These are phyloP conservation scores for Atherinosoma microstoma DNA, from an alignment of 2,797 vertebrate genomes.

Conservation along the genomic window DNA sequence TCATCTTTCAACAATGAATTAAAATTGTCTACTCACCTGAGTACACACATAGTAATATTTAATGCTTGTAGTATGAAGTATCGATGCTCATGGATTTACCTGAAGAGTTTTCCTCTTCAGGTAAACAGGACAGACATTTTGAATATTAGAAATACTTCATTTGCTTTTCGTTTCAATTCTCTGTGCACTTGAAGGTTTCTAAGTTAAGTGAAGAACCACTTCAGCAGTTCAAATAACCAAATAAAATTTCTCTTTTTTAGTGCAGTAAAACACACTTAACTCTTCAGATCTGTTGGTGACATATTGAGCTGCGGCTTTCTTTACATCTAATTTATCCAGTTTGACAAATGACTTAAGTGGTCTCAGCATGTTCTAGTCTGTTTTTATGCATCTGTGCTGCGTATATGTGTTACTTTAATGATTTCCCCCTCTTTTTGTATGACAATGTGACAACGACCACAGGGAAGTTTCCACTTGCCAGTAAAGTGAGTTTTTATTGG, in stretches of 20 bases:
- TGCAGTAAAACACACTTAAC: slow-evolving; percentile 12
- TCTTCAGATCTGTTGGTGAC: slow-evolving; percentile 46
- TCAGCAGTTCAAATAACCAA: slow-evolving; percentile 32
- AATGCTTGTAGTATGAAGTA: background rate
- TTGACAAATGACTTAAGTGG: slow-evolving; percentile 73
- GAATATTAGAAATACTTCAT: background rate
- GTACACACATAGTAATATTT: background rate
- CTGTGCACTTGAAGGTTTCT: background rate
- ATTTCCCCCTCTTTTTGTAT: slow-evolving; percentile 72
- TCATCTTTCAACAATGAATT: background rate
- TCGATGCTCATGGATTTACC: background rate
- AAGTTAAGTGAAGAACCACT: slow-evolving; percentile 16
- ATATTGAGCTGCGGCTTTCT: slow-evolving; percentile 56
- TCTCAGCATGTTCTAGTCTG: slow-evolving; percentile 52
- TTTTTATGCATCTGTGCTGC: slow-evolving; percentile 62
- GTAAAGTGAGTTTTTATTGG: slow-evolving; percentile 76
- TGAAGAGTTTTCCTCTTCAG: background rate
- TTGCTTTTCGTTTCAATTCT: slow-evolving; percentile 1
- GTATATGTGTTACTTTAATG: slow-evolving; percentile 73
- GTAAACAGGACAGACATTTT: background rate
- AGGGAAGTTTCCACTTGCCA: slow-evolving; percentile 82
- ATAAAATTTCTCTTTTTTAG: slow-evolving; percentile 16
- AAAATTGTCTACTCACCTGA: background rate
- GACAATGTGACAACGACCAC: slow-evolving; percentile 78
- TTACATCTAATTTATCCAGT: slow-evolving; percentile 66